Evolutionary conservation across 2,113 vertebrate species (phyloP), one percentile per base, ranked within the genome.

Genomic region (Tricholaema leucomelas): DNA sequence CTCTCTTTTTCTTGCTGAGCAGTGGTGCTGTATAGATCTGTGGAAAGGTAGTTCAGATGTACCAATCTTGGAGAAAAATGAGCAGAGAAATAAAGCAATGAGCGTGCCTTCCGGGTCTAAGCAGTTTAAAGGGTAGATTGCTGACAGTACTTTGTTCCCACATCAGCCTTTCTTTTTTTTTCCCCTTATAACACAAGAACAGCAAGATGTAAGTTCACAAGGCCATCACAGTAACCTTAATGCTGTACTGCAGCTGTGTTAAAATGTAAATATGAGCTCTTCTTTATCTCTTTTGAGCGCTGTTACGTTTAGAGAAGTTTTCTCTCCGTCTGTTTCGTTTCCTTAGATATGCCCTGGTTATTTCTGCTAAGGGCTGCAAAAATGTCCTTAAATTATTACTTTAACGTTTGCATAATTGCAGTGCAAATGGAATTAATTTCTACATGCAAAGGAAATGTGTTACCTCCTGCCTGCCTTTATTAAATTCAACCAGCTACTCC

Each of bases 21-120:
- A 96, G 98, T 98, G 98, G 98, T 98, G 97, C 95, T 96, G 98
- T 99, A 99, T 99, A 99, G 99, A 99, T 99, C 99, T 98, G 98
- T 98, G 98, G 98, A 98, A 99, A 99, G 98, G 98, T 98, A 98
- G 98, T 98, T 98, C 97, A 98, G 98, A 98, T 98, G 97, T 98
- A 99, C 99, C 98, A 99, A 99, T 99, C 99, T 99, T 96, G 71
- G 98, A 99, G 99, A 99, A 99, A 99, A 99, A 99, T 99, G 98
- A 99, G 98, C 97, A 97, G 96, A 98, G 98, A 98, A 99, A 99
- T 98, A 98, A 98, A 98, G 98, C 98, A 97, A 97, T 97, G 98
- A 97, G 97, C 96, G 95, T 98, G 98, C 98, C 98, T 99, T 97
- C 98, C 98, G 99, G 98, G 98, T 97, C 98, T 98, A 97, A 98